Base-by-base conservation (phyloP, 92 coral and sea anemone genomes). In the Scolanthus callimorphus region DNA sequence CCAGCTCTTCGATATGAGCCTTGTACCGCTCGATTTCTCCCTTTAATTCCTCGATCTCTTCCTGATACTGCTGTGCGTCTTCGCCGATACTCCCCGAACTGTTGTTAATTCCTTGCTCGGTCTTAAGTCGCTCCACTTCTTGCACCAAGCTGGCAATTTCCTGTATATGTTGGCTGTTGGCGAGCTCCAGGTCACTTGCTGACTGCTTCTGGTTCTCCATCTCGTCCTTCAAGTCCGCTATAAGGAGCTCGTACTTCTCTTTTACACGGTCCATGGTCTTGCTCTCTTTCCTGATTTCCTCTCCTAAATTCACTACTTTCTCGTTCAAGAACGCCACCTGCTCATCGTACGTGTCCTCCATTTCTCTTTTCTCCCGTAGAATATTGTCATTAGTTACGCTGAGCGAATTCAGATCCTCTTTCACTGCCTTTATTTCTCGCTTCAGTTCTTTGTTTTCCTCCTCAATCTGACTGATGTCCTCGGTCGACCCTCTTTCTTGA, bases 111-210 rank as follows among this genome's bases (percentile, higher is more conserved):
- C 26, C 63, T 56, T 51, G 37, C 11, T 63, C 24, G 39, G 31
- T 47, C 34, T 73, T 67, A 22, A 55, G 59, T 23, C 60, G 74
- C 67, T 82, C 90, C 25, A 78, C 67, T 43, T 87, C 90, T 17
- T 57, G 66, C 29, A 72, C 65, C 17, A 88, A 75, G 27, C 52
- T 74, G 12, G 78, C 77, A 23, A 91, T 83, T 54, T 91, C 97
- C 53, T 79, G 81, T 22, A 60, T 78, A 44, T 80, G 81, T 20
- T 57, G 48, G 20, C 44, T 39, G 49, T 69, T 80, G 12, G 73
- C 55, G 19, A 63, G 69, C 59, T 91, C 72, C n/a, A 83, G 83
- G 37, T 83, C 96, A 17, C 45, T 28, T 15, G 77, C 69, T 23
- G 53, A 44, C 25, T 60, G 58, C 41, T 70, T 76, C 24, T 73